Evolutionary conservation across 2,888 invertebrate species (phyloP), one percentile per base, ranked within the genome.

Genomic region (Aradus depressus): DNA sequence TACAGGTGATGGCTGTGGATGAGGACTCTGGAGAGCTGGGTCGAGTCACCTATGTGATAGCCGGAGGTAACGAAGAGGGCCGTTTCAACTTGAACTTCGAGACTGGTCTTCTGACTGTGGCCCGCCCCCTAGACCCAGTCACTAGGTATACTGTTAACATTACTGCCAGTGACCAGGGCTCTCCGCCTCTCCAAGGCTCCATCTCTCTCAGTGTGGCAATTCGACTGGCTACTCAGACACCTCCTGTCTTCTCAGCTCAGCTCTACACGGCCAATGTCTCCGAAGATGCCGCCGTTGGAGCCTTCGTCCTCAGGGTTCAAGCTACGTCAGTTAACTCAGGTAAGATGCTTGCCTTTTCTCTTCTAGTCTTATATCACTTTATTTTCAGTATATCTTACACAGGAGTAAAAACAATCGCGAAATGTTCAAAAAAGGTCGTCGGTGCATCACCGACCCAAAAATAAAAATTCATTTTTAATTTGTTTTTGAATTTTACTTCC

Each of bases 131-230:
- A 55, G 75, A 79, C 41, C 49, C 53, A 5, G 47, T 51, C 10
- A 43, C 58, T 3, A 47, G 53, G 28, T 52, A 56, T 31, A 43
- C 35, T 45, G 70, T 96, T 43, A 86, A 90, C 64, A 76, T 96
- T 39, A 86, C 84, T 1, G 95, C 92, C 3, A 82, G 79, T 48
- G 95, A 96, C 71, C 85, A 87, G 62, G 93, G 92, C 0, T 86
- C 88, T 1, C 75, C 77, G 31, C 77, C 83, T 1, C 79, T 77
- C 58, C 77, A 80, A 55, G 75, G 81, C 31, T 74, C 78, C 52
- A 74, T 82, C 63, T 79, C 76, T 41, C 67, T 88, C 49, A 77
- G 75, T 55, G 71, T 84, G 41, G 64, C 66, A 25, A 71, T 85
- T 10, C 78, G 80, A 63, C 81, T 82, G 44, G 80, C 81, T 4